A percentile compares a stretch with the other conserved stretches of the same genome.
These are phyloP conservation scores for Luperina testacea DNA, from an alignment of 2,888 invertebrate genomes.

Conservation along the genomic window DNA sequence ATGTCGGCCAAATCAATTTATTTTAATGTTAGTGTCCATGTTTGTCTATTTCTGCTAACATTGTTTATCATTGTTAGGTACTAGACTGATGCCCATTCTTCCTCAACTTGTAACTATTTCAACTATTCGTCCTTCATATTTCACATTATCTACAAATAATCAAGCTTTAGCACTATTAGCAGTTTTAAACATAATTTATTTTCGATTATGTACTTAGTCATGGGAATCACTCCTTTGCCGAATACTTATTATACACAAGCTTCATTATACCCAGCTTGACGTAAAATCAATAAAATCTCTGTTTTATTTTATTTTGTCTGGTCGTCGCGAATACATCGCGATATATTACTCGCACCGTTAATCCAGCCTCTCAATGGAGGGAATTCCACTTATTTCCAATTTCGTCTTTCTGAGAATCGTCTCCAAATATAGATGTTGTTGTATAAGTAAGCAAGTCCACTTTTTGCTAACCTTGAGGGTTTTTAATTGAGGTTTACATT, in stretches of 20 bases:
- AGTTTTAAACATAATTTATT: not conserved
- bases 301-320: constrained; percentile 45
- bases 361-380: constrained; percentile 35
- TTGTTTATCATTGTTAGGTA: constrained; percentile 9
- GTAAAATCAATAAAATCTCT: constrained; percentile 41
- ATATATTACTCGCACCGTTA: constrained; percentile 47
- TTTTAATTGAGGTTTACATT: constrained; percentile 41
- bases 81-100: not conserved
- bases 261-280: constrained; percentile 10
- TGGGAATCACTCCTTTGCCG: not conserved
- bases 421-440: constrained; percentile 53
- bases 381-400: constrained; percentile 52
- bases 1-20: constrained; percentile 24
- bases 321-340: constrained; percentile 33
- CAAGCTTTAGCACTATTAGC: not conserved
- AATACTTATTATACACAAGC: constrained; percentile 1
- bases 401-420: constrained; percentile 54
- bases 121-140: not conserved
- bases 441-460: constrained; percentile 26
- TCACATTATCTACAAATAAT: constrained; percentile 3
- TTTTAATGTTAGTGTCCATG: constrained; percentile 7
- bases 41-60: constrained; percentile 21
- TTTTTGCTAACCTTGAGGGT: constrained; percentile 49
- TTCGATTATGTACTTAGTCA: not conserved
- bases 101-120: constrained; percentile 7